Base-by-base conservation (phyloP, 2,888 invertebrate species). In the Erynnis tages region DNA sequence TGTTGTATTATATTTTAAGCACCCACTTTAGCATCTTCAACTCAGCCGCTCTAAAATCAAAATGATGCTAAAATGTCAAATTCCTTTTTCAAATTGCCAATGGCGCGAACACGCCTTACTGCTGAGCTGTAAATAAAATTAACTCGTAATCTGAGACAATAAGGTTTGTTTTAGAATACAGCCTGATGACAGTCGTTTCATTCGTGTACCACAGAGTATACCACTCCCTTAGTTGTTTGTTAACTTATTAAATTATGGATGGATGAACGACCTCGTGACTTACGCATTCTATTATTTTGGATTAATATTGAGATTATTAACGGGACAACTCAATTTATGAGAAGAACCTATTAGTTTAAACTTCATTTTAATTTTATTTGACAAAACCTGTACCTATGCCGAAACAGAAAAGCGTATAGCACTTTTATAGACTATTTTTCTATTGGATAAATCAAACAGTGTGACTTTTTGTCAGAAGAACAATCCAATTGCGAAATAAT, bases 51-150 rank as follows among this genome's bases (percentile, higher is more conserved):
- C 44, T 44, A 32, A 44, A 56, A 52, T 54, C 44, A 50, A 57
- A 58, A 60, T 60, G 44, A 76, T 73, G 65, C 69, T 71, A 4
- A 74, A 74, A 73, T 53, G 65, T 60, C 61, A 59, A 73, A 79
- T 75, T 72, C 72, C 70, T 69, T 71, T 71, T 79, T 72, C 65
- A 67, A 77, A 74, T 70, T 61, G 64, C 66, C 59, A 66, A 56
- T 62, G 53, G 37, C 53, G 45, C 60, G 54, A 56, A 45, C 57
- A 56, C 59, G 47, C 60, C 60, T 59, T 41, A 55, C 37, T 14
- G 23, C 13, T 8, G 23, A 4, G 8, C 3, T 4, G 21, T 21
- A 5, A 21, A 21, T 21, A n/a, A n/a, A n/a, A n/a, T n/a, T n/a
- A n/a, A n/a, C n/a, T 21, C 5, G 5, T 10, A 21, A 14, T 6